A percentile compares a stretch with the other conserved stretches of the same genome.
phyloP scores from a whole-genome alignment of 2,888 invertebrate genomes.

The Podabrus alpinus region DNA sequence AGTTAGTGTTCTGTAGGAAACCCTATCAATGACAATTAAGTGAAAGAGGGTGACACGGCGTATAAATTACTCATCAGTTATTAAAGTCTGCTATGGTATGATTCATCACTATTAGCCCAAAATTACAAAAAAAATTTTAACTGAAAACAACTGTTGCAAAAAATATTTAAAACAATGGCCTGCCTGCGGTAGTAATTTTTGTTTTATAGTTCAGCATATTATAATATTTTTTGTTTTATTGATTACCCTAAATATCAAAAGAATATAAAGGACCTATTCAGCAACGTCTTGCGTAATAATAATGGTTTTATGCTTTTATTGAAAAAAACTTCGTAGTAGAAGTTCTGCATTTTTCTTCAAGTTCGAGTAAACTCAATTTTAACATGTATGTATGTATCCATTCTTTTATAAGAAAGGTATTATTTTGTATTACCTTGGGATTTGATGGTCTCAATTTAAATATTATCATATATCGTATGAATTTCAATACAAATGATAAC shows the following conservation, averaged over 20 bases:
- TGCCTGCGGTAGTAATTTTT: neutral
- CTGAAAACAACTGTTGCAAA: neutral
- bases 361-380: slow-evolving; percentile 14
- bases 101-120: slow-evolving; percentile 10
- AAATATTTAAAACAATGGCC: neutral
- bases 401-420: slow-evolving; percentile 13
- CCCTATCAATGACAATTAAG: slow-evolving; percentile 20
- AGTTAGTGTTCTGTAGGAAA: slow-evolving; percentile 13
- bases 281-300: neutral
- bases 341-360: slow-evolving; percentile 2
- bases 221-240: neutral
- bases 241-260: neutral
- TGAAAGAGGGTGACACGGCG: slow-evolving; percentile 12
- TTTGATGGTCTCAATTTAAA: slow-evolving; percentile 10
- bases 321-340: slow-evolving; percentile 3
- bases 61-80: slow-evolving; percentile 25
- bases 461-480: slow-evolving; percentile 6
- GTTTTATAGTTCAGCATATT: neutral
- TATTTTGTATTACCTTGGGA: slow-evolving; percentile 16
- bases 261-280: neutral
- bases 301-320: slow-evolving; percentile 6
- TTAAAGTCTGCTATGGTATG: slow-evolving; percentile 14
- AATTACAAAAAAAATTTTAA: neutral
- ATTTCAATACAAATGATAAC: neutral
- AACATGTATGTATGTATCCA: slow-evolving; percentile 5